These are phyloP conservation scores for Phrixothrix hirtus DNA, from an alignment of 2,888 invertebrate species.

Conservation along the genomic window DNA sequence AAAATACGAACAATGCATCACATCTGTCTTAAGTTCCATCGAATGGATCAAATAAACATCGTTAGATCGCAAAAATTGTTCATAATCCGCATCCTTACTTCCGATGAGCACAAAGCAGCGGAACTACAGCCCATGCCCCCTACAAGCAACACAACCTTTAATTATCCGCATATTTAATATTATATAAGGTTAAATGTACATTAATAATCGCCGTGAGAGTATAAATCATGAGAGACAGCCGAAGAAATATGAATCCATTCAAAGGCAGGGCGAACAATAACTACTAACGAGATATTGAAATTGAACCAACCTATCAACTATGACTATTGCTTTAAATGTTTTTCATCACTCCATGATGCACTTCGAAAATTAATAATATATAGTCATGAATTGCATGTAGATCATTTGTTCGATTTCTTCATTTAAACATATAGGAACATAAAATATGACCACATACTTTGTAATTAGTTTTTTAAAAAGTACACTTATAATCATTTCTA, in stretches of 20 bases:
- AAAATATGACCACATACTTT: no score
- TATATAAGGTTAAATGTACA: conserved; percentile 35
- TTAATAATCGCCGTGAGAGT: conserved; percentile 38
- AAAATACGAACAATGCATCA: neutral
- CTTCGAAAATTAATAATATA: conserved; percentile 14
- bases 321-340: conserved; percentile 16
- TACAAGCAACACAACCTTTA: conserved; percentile 35
- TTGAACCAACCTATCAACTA: conserved; percentile 16
- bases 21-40: neutral
- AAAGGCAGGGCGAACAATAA: conserved; percentile 31
- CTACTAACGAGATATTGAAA: conserved; percentile 36
- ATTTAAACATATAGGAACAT: no score
- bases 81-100: conserved; percentile 22
- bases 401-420: no score
- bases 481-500: no score
- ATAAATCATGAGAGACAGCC: conserved; percentile 38
- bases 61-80: conserved; percentile 11
- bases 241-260: conserved; percentile 30
- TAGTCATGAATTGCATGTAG: no score
- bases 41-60: conserved; percentile 1
- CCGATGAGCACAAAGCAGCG: conserved; percentile 43
- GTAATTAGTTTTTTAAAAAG: no score
- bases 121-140: conserved; percentile 45
- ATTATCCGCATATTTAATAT: conserved; percentile 41
- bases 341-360: conserved; percentile 16